phyloP scores from a whole-genome alignment of 2,888 invertebrate species.

The Orchesella flavescens region DNA sequence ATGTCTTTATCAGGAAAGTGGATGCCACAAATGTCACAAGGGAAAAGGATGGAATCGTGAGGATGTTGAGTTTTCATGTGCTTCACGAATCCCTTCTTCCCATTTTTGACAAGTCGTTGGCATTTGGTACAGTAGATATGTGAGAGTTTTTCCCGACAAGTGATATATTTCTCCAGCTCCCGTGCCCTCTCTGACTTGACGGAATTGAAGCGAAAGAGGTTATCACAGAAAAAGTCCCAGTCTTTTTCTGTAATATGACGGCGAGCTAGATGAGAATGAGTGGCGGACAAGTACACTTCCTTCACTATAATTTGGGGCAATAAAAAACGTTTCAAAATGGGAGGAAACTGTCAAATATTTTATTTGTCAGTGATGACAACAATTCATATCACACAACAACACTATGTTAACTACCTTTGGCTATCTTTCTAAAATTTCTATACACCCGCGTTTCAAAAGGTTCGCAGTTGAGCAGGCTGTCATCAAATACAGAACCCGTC shows the following conservation, averaged over 20 bases:
- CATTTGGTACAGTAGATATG: conserved; percentile 69
- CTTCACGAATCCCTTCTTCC: conserved; percentile 66
- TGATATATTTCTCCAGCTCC: conserved; percentile 69
- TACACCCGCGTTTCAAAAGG: conserved; percentile 66
- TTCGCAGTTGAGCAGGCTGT: conserved; percentile 61
- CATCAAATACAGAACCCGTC: conserved; percentile 40
- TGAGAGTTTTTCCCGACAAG: conserved; percentile 67
- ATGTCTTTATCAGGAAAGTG: conserved; percentile 69
- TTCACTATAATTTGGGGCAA: conserved; percentile 62
- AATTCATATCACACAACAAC: too few species aligned
- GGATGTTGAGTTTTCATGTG: conserved; percentile 68
- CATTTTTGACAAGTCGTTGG: conserved; percentile 64
- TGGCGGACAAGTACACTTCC: conserved; percentile 68
- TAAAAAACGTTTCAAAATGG: too few species aligned
- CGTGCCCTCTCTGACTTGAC: conserved; percentile 68
- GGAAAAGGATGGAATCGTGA: conserved; percentile 66
- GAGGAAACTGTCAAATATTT: too few species aligned
- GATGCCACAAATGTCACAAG: conserved; percentile 71
- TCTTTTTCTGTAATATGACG: conserved; percentile 69
- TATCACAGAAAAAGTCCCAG: conserved; percentile 71
- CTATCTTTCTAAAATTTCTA: conserved; percentile 68
- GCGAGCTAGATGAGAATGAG: conserved; percentile 66
- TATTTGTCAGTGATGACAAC: too few species aligned
- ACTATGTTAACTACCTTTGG: conserved; percentile 42
- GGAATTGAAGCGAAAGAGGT: conserved; percentile 70